phyloP scores from a whole-genome alignment of 1,140 invertebrate genomes.

The Bradynema listronoti region DNA sequence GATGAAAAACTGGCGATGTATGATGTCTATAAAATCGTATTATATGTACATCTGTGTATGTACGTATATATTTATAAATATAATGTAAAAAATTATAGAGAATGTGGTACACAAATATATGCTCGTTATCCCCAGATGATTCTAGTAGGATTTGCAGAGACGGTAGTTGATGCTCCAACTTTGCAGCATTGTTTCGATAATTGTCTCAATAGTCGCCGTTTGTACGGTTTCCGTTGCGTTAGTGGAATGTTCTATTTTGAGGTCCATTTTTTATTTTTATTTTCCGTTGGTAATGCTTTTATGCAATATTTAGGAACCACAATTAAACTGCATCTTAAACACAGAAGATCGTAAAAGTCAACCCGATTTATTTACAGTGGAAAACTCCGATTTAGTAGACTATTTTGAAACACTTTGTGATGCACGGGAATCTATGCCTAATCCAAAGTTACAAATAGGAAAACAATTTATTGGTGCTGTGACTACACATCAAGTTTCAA shows the following conservation, averaged over 20 bases:
- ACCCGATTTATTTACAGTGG: conserved; percentile 50
- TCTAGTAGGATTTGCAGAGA: conserved; percentile 56
- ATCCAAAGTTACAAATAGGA: neutral
- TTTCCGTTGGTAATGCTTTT: too few species aligned
- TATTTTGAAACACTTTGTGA: conserved; percentile 55
- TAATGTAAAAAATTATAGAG: conserved; percentile 30
- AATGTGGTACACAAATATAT: conserved; percentile 43
- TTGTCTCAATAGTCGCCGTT: conserved; percentile 48
- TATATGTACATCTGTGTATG: conserved; percentile 8
- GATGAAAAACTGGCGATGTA: conserved; percentile 44
- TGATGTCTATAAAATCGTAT: too few species aligned
- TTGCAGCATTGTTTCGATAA: conserved; percentile 56
- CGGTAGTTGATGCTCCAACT: conserved; percentile 49
- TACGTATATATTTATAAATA: too few species aligned
- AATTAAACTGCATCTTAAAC: conserved; percentile 57
- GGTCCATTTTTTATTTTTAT: conserved; percentile 10
- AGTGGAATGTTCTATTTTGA: conserved; percentile 58
- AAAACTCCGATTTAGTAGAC: conserved; percentile 56
- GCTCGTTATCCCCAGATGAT: conserved; percentile 57
- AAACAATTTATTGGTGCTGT: neutral
- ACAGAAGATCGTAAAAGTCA: conserved; percentile 50
- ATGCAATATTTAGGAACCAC: too few species aligned
- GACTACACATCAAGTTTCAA: neutral
- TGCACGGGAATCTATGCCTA: neutral
- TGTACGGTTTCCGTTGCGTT: conserved; percentile 52